Evolutionary conservation across 53 echinoderm and acorn worm species (phyloP).

Genomic region (Mesocentrotus franciscanus): DNA sequence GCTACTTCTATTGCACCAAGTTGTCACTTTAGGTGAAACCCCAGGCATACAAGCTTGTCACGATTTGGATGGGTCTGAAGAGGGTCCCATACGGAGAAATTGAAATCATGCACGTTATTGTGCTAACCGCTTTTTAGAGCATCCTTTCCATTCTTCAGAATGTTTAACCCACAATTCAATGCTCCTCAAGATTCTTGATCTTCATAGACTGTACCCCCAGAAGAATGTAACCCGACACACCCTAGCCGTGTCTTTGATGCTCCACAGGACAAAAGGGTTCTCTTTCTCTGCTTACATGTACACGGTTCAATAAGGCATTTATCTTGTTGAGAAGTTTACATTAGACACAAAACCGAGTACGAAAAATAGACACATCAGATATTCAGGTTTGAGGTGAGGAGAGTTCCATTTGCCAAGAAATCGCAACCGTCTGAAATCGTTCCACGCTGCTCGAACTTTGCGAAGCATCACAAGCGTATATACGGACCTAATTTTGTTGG

Average conservation of each 20-base stretch:
- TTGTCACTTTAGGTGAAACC: not conserved
- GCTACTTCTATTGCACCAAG: not conserved
- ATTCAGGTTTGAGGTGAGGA: not conserved
- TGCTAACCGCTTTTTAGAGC: conserved; percentile 41
- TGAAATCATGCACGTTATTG: conserved; percentile 30
- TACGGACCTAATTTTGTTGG: not conserved
- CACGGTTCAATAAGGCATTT: not conserved
- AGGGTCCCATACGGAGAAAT: conserved; percentile 11
- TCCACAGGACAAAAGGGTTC: not conserved
- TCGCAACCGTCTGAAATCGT: not conserved
- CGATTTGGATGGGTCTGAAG: not conserved
- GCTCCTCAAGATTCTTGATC: conserved; percentile 32
- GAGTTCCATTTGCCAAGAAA: not conserved
- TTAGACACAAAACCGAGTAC: not conserved
- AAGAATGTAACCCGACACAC: conserved; percentile 11
- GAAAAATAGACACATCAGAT: not conserved
- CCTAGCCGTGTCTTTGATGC: not conserved
- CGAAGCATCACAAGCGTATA: not conserved
- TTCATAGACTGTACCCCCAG: conserved; percentile 32
- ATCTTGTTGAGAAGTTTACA: conserved; percentile 3
- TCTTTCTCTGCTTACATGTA: not conserved
- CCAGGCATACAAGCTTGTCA: not conserved
- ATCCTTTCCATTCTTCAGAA: not conserved
- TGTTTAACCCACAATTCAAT: conserved; percentile 48
- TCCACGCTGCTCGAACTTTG: not conserved